phyloP scores from a whole-genome alignment of 2,888 invertebrate species.

The Uloborus plumipes region DNA sequence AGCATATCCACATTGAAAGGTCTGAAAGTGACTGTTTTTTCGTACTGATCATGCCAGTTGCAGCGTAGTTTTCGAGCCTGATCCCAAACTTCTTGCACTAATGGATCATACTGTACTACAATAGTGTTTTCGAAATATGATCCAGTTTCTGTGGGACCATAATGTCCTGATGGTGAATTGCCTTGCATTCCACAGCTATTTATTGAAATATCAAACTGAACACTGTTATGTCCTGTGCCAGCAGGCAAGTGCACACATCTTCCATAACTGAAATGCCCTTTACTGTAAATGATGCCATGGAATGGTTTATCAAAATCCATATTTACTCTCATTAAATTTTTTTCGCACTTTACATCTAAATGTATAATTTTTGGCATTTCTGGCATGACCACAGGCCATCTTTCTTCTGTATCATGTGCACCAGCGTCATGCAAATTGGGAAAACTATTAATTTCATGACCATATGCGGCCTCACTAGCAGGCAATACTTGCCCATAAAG shows the following conservation, averaged over 20 bases:
- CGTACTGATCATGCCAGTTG: constrained; percentile 96
- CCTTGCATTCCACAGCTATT: constrained; percentile 93
- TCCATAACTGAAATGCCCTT: constrained; percentile 90
- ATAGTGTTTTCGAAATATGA: constrained; percentile 95
- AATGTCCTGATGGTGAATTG: constrained; percentile 88
- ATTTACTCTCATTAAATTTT: constrained; percentile 92
- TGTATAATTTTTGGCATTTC: constrained; percentile 95
- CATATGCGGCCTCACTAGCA: constrained; percentile 58
- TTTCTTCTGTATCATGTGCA: constrained; percentile 77
- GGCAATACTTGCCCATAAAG: constrained; percentile 57
- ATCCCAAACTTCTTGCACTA: constrained; percentile 96
- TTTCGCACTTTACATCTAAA: constrained; percentile 93
- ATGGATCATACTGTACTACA: constrained; percentile 88
- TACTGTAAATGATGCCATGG: constrained; percentile 93
- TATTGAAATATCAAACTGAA: constrained; percentile 91
- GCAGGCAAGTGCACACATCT: constrained; percentile 93
- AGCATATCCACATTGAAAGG: constrained; percentile 96
- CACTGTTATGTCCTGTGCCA: constrained; percentile 85
- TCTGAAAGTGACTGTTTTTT: constrained; percentile 92
- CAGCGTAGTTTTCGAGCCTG: constrained; percentile 91
- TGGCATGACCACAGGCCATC: constrained; percentile 87
- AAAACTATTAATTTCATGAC: constrained; percentile 59
- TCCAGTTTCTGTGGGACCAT: constrained; percentile 90
- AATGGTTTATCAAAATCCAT: constrained; percentile 93
- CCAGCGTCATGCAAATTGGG: constrained; percentile 46